Evolutionary conservation across 2,888 invertebrate species (phyloP).

Genomic region (Cenopis cana): DNA sequence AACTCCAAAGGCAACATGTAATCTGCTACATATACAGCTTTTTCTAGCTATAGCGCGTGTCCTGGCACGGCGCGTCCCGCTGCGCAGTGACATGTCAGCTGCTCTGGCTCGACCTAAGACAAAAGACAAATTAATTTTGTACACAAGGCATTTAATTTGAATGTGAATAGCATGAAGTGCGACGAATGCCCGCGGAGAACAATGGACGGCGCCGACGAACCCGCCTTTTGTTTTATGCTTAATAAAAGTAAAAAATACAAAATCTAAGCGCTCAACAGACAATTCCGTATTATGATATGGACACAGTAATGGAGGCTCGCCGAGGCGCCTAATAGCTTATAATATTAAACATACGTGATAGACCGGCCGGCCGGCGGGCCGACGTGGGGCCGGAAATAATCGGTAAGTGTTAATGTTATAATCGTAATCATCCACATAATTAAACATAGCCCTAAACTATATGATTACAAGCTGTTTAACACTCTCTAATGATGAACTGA

Average conservation of each 20-base stretch:
- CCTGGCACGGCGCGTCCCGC: slow-evolving; percentile 63
- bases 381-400: slow-evolving; percentile 67
- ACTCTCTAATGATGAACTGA: slow-evolving; percentile 39
- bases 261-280: slow-evolving; percentile 79
- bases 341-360: slow-evolving; percentile 82
- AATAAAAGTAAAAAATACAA: slow-evolving; percentile 80
- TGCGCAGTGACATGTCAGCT: slow-evolving; percentile 76
- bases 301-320: slow-evolving; percentile 81
- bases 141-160: slow-evolving; percentile 85
- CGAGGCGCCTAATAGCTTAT: slow-evolving; percentile 82
- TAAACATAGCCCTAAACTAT: slow-evolving; percentile 46
- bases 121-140: slow-evolving; percentile 86
- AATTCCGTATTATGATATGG: slow-evolving; percentile 84
- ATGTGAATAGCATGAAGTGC: slow-evolving; percentile 85
- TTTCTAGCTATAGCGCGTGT: slow-evolving; percentile 11
- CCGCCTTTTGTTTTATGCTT: slow-evolving; percentile 79
- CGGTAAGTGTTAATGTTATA: slow-evolving; percentile 60
- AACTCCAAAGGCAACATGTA: background rate
- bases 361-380: slow-evolving; percentile 58
- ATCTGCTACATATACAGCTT: slow-evolving; percentile 2
- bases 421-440: slow-evolving; percentile 52
- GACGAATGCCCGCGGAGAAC: slow-evolving; percentile 83
- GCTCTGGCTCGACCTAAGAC: slow-evolving; percentile 71
- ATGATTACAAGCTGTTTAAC: slow-evolving; percentile 42
- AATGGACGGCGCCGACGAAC: slow-evolving; percentile 82